These are phyloP conservation scores for Chelonus formosanus DNA, from an alignment of 2,888 invertebrate species.

Conservation along the genomic window DNA sequence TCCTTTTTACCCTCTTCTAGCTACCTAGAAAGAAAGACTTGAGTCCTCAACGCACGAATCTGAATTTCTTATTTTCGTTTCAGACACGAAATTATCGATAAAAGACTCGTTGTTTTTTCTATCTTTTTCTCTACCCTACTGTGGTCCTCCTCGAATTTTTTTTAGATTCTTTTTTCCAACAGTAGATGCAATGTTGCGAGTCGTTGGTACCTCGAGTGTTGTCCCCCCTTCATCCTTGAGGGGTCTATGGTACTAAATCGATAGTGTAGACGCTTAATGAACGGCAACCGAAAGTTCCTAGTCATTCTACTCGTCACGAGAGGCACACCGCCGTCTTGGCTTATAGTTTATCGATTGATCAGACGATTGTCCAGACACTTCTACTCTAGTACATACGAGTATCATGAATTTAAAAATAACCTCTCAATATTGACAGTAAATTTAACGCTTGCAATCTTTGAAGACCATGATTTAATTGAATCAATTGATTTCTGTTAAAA, in stretches of 20 bases:
- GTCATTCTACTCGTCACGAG: conserved; percentile 32
- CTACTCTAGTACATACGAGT: neutral
- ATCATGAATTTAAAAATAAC: too few species aligned
- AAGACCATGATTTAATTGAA: too few species aligned
- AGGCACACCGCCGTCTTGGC: conserved; percentile 6
- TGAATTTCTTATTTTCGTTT: conserved; percentile 33
- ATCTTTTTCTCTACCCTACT: conserved; percentile 26
- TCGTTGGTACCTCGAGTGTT: conserved; percentile 17
- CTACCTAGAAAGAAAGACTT: conserved; percentile 12
- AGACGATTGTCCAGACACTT: conserved; percentile 19
- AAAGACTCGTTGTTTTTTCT: conserved; percentile 27
- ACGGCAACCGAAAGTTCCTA: conserved; percentile 29
- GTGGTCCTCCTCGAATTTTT: conserved; percentile 6
- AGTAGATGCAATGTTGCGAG: conserved; percentile 24
- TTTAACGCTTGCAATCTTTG: too few species aligned
- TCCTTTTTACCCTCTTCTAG: too few species aligned
- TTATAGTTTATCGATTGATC: conserved; percentile 29
- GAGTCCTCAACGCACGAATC: conserved; percentile 30
- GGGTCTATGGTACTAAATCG: conserved; percentile 29
- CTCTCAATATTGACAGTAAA: too few species aligned
- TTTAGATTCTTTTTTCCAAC: conserved; percentile 23
- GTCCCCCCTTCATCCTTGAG: neutral
- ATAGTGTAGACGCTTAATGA: conserved; percentile 32
- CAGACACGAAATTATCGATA: conserved; percentile 35
- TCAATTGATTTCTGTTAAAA: too few species aligned